Percentiles rank a stretch among this genome's conserved stretches.
Evolutionary conservation across 1,140 invertebrate species (phyloP).

Genomic region (Bombus pyrosoma): DNA sequence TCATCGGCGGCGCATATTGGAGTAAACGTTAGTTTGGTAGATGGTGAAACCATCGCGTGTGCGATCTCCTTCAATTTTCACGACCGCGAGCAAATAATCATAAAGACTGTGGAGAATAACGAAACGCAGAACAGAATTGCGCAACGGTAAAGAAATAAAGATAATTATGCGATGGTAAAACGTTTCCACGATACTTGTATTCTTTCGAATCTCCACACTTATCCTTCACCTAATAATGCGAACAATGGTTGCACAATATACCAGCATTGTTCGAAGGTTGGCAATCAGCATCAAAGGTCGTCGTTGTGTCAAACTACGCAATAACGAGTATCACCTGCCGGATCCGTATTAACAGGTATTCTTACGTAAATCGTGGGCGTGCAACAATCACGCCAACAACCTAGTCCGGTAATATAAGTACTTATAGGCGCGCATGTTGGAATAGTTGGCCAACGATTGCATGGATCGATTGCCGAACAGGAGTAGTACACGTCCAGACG

Average conservation of each 20-base stretch:
- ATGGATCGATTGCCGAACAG: not conserved
- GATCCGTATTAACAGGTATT: constrained; percentile 7
- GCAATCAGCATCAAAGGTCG: not conserved
- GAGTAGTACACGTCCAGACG: not conserved
- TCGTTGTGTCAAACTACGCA: not conserved
- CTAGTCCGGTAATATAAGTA: constrained; percentile 13
- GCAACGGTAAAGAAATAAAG: not conserved
- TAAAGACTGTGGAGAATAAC: no score
- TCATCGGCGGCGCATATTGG: not conserved
- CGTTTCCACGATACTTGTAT: not conserved
- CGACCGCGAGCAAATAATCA: not conserved
- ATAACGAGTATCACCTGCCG: constrained; percentile 29
- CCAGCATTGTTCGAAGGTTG: not conserved
- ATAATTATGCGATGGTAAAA: not conserved
- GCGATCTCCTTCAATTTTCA: not conserved
- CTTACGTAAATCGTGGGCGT: constrained; percentile 28
- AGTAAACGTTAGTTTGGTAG: not conserved
- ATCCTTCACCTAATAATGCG: not conserved
- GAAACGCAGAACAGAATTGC: not conserved
- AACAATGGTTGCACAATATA: not conserved
- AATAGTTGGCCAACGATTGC: constrained; percentile 54
- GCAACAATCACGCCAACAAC: constrained; percentile 6
- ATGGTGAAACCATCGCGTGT: no score
- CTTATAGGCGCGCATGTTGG: not conserved
- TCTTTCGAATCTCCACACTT: not conserved